Base-by-base conservation (phyloP, 2,113 vertebrate species). In the Aptenodytes forsteri region DNA sequence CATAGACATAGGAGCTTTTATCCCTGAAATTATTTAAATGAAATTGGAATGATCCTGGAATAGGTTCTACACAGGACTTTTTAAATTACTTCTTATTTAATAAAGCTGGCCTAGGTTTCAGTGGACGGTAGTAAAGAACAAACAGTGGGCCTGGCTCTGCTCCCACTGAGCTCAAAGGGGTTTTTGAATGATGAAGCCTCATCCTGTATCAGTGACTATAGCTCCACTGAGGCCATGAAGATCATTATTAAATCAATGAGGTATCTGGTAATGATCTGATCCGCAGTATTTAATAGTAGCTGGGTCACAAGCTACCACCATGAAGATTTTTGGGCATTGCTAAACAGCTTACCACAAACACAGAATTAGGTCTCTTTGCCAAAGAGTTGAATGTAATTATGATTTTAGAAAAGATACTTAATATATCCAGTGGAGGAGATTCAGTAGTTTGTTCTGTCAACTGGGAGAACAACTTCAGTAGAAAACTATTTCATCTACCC, bases 401-500 rank as follows among this genome's bases (percentile, higher is more conserved):
- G 84, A 93, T 94, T 96, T 97, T 79, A 94, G 96, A 95, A 95
- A 96, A 91, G 88, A 91, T 92, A 94, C 73, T 96, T 93, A 90
- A 94, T 71, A 69, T n/a, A 72, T 64, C 91, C 81, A n/a, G 61
- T 38, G 55, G 82, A 97, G 81, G 92, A 96, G 95, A 97, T 92
- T 96, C 17, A 3, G 70, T 81, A 70, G 95, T 96, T 97, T 97
- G 75, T 96, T 97, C 96, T 96, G 96, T 95, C 98, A 96, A 89
- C 93, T 91, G 78, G 76, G 95, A 96, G 94, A 98, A 87, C 46
- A 83, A 93, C 96, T 98, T 97, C 47, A 94, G 89, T 61, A 95
- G 96, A 93, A 97, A 98, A 98, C 94, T 96, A 96, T 98, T 98
- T 96, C 96, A 98, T 97, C 97, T 98, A 59, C 89, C 87, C 89